These are phyloP conservation scores for Drosophila nr. fundita DNA, from an alignment of 2,888 invertebrate species.

Conservation along the genomic window DNA sequence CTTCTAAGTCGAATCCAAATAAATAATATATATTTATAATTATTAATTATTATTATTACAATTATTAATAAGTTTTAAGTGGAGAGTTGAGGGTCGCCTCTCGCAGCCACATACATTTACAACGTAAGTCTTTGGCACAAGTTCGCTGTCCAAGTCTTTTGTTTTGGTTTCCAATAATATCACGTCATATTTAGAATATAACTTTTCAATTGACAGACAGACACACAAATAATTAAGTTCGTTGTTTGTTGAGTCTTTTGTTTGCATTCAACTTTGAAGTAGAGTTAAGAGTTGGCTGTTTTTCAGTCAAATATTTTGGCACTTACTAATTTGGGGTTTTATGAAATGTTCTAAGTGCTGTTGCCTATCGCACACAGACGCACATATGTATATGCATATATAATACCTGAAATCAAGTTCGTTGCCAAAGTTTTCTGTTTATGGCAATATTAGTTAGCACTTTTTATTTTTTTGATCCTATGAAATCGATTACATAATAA, in stretches of 20 bases:
- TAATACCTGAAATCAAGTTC: conserved; percentile 6
- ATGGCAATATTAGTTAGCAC: not conserved
- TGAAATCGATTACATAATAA: not conserved
- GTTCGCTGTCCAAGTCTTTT: conserved; percentile 65
- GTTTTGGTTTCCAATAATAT: not conserved
- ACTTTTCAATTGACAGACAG: not conserved
- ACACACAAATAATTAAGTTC: conserved; percentile 39
- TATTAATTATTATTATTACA: not conserved
- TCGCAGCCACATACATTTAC: not conserved
- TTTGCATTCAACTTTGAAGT: not conserved
- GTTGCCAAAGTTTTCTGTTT: conserved; percentile 3
- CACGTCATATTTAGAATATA: not conserved
- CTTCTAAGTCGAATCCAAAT: not conserved
- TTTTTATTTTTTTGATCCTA: not conserved
- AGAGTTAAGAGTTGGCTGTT: not conserved
- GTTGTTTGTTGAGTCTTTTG: conserved; percentile 60
- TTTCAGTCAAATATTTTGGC: not conserved
- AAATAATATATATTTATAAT: not conserved
- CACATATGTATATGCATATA: not conserved
- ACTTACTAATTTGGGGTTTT: not conserved
- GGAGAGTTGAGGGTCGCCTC: not conserved
- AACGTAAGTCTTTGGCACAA: not conserved
- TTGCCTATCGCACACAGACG: not conserved
- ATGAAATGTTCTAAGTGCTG: not conserved
- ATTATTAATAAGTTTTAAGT: not conserved